Evolutionary conservation across 1,140 invertebrate species (phyloP), one percentile per base, ranked within the genome.

Genomic region (Trachymyrmex cornetzi): DNA sequence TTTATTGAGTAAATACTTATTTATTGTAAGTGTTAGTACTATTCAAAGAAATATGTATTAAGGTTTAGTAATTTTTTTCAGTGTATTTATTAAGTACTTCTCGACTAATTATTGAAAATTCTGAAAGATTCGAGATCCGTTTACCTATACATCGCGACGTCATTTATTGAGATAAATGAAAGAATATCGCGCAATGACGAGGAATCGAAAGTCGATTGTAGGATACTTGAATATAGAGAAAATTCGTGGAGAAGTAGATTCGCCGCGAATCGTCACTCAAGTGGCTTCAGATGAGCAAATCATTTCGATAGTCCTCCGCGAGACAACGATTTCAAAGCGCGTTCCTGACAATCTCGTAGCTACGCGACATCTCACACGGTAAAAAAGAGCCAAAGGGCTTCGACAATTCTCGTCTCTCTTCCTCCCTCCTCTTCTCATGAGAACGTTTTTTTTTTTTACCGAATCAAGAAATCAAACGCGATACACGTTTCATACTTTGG

Each of bases 241-340:
- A 50, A 75, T 77, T 14, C 24, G 3, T 16, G 24, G 67, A 38
- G 66, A 86, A 63, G 38, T 24, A 69, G 71, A 79, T 55, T 27
- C 3, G n/a, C 16, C 4, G 22, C 22, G 69, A 74, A 75, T 75
- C n/a, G 30, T 50, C 55, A 48, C 24, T 61, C 67, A 24, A 84
- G 80, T 84, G 55, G 38, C 69, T 84, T 63, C 27, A 67, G 69
- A 82, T 82, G 69, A 84, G 57, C 67, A 75, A 84, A 84, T 84
- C 80, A 84, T 75, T 84, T 84, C 69, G 55, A 84, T 84, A 55
- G 55, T 75, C 55, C 80, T 84, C 24, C 38, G 44, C 69, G 67
- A 72, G 24, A 82, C 67, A 67, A 48, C 22, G 77, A 7, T 50
- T 74, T 82, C 55, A 82, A 82, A 72, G 80, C 55, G 38, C 38